Percentiles rank a stretch among this genome's conserved stretches.
Evolutionary conservation across 2,797 vertebrate species (phyloP).

Genomic region (Argentina silus): DNA sequence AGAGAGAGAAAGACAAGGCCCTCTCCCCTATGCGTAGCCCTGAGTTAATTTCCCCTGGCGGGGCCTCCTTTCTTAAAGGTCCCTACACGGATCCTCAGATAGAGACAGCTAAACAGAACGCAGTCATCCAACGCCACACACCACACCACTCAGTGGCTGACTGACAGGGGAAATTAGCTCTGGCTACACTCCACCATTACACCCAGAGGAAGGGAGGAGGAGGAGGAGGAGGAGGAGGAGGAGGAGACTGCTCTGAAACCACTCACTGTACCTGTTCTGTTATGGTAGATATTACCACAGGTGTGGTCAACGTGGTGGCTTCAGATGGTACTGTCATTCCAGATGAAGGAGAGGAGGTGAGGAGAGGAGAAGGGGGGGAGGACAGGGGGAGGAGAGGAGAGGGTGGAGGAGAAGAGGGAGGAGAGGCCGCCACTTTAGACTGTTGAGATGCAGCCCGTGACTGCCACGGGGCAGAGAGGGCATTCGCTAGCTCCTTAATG

Average conservation of each 20-base stretch:
- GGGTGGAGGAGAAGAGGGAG: not conserved
- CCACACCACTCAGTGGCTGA: not conserved
- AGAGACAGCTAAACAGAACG: not conserved
- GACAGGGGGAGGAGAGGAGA: not conserved
- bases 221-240: not conserved
- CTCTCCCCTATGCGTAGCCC: not conserved
- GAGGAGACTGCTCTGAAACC: too few species aligned
- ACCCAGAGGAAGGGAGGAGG: not conserved
- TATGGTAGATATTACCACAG: too few species aligned
- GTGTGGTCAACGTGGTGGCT: too few species aligned
- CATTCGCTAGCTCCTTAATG: too few species aligned
- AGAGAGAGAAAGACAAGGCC: not conserved
- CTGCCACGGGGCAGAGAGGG: not conserved
- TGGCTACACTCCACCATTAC: not conserved
- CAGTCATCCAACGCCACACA: not conserved
- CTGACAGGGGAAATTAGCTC: not conserved
- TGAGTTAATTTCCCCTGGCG: slow-evolving; percentile 8
- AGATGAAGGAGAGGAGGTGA: too few species aligned
- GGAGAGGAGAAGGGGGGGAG: not conserved
- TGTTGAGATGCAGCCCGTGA: not conserved
- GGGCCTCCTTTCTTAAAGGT: not conserved
- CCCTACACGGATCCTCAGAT: not conserved
- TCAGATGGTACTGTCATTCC: too few species aligned
- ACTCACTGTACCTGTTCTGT: too few species aligned
- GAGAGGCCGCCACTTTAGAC: not conserved